phyloP scores from a whole-genome alignment of 30 jellyfish, hydroid and myxozoan species.

The Aurelia aurita region DNA sequence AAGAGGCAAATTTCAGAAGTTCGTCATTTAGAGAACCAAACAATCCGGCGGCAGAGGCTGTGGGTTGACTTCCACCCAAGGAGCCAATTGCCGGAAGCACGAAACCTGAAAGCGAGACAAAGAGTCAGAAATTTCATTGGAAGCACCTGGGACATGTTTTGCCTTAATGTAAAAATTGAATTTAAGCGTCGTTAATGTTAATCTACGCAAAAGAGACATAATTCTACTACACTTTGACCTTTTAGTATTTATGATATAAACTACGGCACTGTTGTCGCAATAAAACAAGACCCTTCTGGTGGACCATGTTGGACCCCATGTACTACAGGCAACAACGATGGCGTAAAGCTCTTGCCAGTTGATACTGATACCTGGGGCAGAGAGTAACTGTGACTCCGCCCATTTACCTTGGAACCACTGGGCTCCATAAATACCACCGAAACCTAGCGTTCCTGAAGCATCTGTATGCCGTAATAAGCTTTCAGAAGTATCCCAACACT shows the following conservation, averaged over 20 bases:
- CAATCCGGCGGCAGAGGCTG: too few species aligned
- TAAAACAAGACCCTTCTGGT: background rate
- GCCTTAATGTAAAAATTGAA: background rate
- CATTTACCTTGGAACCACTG: constrained; percentile 13
- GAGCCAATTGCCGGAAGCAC: too few species aligned
- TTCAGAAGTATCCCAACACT: background rate
- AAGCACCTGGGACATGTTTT: background rate
- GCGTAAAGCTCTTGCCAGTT: background rate
- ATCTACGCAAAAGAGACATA: background rate
- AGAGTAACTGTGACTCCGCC: background rate
- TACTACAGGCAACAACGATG: background rate
- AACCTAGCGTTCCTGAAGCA: constrained; percentile 13
- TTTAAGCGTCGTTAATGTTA: background rate
- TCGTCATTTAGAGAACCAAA: too few species aligned
- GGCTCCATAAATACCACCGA: background rate
- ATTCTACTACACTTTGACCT: background rate
- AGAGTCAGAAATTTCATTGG: background rate
- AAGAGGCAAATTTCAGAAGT: too few species aligned
- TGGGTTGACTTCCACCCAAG: too few species aligned
- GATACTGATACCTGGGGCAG: constrained; percentile 1
- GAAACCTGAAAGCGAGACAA: too few species aligned
- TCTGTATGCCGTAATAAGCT: background rate
- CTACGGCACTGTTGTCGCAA: background rate
- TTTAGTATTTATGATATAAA: background rate
- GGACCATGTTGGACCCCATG: background rate